These are phyloP conservation scores for Atlantisia rogersi DNA, from an alignment of 2,113 vertebrate species.

Conservation along the genomic window DNA sequence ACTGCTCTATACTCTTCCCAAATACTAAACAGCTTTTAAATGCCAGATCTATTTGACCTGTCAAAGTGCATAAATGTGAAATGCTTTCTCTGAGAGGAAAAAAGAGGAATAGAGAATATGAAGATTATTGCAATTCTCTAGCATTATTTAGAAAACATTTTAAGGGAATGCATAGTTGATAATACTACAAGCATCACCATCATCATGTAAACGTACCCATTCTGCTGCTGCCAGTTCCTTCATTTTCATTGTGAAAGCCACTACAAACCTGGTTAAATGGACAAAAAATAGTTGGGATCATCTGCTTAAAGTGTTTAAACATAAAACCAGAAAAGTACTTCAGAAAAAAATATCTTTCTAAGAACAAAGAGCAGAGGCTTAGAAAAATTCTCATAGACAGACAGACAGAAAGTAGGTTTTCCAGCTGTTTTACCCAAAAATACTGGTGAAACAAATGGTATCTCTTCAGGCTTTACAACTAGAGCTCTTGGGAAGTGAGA, in stretches of 20 bases:
- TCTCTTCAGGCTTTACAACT: neutral
- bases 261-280: conserved; percentile 83
- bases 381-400: neutral
- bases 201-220: conserved; percentile 81
- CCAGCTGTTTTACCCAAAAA: neutral
- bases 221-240: conserved; percentile 80
- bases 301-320: conserved; percentile 9
- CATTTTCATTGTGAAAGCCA: conserved; percentile 88
- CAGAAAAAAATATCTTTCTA: neutral
- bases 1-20: neutral
- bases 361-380: neutral
- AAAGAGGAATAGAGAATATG: neutral
- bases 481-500: neutral
- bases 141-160: neutral
- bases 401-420: neutral
- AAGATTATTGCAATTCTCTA: neutral
- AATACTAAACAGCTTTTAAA: neutral
- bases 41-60: neutral
- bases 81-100: neutral
- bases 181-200: neutral
- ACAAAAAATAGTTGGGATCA: neutral
- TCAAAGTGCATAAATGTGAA: neutral
- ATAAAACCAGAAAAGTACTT: neutral
- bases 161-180: neutral
- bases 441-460: neutral